A percentile compares a stretch with the other conserved stretches of the same genome.
Conservation (phyloP, 2,113 vertebrate genomes). For the Nettapus auritus region DNA sequence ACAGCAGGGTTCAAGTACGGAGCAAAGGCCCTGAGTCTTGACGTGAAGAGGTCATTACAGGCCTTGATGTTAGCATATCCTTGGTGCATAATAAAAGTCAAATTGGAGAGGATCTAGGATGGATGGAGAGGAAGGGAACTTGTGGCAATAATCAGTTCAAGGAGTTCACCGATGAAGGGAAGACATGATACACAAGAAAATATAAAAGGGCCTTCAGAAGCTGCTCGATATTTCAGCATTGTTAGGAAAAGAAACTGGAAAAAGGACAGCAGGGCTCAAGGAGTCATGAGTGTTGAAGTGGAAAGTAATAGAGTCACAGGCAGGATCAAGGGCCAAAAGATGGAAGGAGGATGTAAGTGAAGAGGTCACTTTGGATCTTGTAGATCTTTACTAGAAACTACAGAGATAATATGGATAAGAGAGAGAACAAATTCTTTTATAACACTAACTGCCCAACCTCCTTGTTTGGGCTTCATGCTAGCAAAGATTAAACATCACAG, state of each 20-base stretch:
- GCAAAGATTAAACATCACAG: background rate
- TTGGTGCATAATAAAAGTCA: background rate
- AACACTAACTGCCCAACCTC: slow-evolving; percentile 19
- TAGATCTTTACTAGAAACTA: background rate
- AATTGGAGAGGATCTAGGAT: background rate
- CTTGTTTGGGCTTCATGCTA: background rate
- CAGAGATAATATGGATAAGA: slow-evolving; percentile 12
- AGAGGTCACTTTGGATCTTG: slow-evolving; percentile 50
- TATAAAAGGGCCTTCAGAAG: slow-evolving; percentile 18
- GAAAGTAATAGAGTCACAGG: background rate
- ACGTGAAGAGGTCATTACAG: slow-evolving; percentile 48
- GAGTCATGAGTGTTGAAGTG: slow-evolving; percentile 13
- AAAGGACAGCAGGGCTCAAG: background rate
- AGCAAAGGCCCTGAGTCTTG: slow-evolving; percentile 56
- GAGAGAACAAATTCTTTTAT: background rate
- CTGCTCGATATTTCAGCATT: slow-evolving; percentile 11
- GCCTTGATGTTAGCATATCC: slow-evolving; percentile 42
- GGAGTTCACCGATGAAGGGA: slow-evolving; percentile 22
- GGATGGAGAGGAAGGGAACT: slow-evolving; percentile 11
- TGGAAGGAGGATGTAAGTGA: background rate
- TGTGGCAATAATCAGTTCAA: slow-evolving; percentile 43
- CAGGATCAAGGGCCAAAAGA: slow-evolving; percentile 24
- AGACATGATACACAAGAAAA: background rate
- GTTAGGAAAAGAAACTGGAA: slow-evolving; percentile 5
- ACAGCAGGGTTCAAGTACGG: slow-evolving; percentile 43